Conservation (phyloP, 2,113 vertebrate species). For the Zeus faber region DNA sequence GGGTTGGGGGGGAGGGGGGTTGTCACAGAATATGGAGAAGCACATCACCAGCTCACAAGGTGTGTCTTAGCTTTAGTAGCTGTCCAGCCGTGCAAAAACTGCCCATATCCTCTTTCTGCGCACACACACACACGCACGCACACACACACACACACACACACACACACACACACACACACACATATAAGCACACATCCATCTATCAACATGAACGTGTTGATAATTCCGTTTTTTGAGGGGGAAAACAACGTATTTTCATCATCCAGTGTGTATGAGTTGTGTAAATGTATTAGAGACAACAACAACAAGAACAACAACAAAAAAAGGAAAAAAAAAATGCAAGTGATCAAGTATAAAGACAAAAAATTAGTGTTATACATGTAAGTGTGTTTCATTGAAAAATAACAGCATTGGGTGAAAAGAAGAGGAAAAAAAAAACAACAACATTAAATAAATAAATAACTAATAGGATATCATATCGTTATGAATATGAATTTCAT, state of each 20-base stretch:
- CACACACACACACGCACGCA: slow-evolving; percentile 17
- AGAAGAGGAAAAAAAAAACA: too few relatives aligned
- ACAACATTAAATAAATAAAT: slow-evolving; percentile 55
- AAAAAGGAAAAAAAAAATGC: slow-evolving; percentile 51
- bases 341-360: slow-evolving; percentile 72
- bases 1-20: neutral
- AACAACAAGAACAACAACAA: slow-evolving; percentile 41
- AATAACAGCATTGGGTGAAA: slow-evolving; percentile 68
- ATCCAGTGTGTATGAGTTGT: slow-evolving; percentile 77
- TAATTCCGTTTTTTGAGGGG: slow-evolving; percentile 44
- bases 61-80: slow-evolving; percentile 68
- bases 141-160: slow-evolving; percentile 24
- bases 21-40: slow-evolving; percentile 43
- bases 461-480: slow-evolving; percentile 71
- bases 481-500: slow-evolving; percentile 74
- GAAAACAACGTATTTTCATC: slow-evolving; percentile 51
- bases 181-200: neutral
- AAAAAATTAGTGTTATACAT: slow-evolving; percentile 79
- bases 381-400: slow-evolving; percentile 77
- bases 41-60: slow-evolving; percentile 74
- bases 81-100: slow-evolving; percentile 75
- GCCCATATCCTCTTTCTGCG: slow-evolving; percentile 35
- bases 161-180: slow-evolving; percentile 30
- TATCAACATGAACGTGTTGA: slow-evolving; percentile 50
- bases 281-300: slow-evolving; percentile 68